Percentiles rank a stretch among this genome's conserved stretches.
phyloP scores from a whole-genome alignment of 2,113 vertebrate species.

The Oncorhynchus masou region DNA sequence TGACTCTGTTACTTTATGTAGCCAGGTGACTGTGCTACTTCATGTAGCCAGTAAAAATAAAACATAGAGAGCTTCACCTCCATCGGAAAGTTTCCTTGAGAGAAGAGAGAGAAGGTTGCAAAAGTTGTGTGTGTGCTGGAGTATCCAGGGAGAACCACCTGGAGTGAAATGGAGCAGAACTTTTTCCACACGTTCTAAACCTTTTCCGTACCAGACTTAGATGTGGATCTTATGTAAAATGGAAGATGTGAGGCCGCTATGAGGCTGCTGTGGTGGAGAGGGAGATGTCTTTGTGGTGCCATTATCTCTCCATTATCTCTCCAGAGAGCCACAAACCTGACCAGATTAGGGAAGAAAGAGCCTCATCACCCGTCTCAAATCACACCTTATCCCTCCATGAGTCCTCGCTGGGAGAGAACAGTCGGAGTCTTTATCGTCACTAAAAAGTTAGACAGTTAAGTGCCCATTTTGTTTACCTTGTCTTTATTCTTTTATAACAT shows the following conservation, averaged over 20 bases:
- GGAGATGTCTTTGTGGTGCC: conserved; percentile 28
- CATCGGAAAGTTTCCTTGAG: conserved; percentile 18
- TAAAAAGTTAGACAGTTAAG: conserved; percentile 23
- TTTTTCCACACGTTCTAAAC: conserved; percentile 15
- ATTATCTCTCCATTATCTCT: conserved; percentile 51
- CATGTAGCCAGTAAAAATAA: too few species aligned
- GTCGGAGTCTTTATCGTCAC: conserved; percentile 52
- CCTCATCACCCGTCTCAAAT: conserved; percentile 19
- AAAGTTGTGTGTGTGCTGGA: too few species aligned
- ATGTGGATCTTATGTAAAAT: conserved; percentile 9
- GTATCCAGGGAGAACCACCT: too few species aligned
- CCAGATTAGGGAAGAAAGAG: conserved; percentile 63
- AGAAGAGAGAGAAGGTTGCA: conserved; percentile 5
- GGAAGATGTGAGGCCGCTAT: background rate
- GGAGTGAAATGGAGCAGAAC: background rate
- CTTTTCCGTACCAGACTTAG: too few species aligned
- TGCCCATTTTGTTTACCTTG: conserved; percentile 61
- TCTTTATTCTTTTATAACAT: conserved; percentile 50
- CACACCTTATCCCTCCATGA: background rate
- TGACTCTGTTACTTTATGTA: too few species aligned
- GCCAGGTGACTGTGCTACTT: too few species aligned
- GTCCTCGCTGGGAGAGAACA: too few species aligned
- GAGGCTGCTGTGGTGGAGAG: background rate
- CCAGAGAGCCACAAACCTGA: conserved; percentile 48
- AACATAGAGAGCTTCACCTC: too few species aligned